Evolutionary conservation across 2,797 vertebrate species (phyloP), one percentile per base, ranked within the genome.

Genomic region (Danio jaintianensis): DNA sequence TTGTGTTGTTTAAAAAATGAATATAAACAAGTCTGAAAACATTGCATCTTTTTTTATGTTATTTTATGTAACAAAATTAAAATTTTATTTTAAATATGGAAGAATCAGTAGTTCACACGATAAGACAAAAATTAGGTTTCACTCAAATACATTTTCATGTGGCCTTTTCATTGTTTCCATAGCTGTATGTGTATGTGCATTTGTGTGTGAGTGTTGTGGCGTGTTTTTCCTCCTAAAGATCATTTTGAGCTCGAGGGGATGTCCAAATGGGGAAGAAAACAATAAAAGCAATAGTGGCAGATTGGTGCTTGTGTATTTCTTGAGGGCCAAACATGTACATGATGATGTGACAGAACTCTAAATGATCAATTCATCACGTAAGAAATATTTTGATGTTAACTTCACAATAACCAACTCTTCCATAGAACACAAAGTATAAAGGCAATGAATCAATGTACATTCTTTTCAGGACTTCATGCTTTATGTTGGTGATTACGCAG

Each of bases 181-280:
- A 3, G 29, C 29, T 29, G 29, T 29, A 29, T 29, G 13, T 22
- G 12, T 50, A 15, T 56, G 53, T 15, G 6, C 45, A 16, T 55
- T 36, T 45, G 15, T 68, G 73, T 47, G 15, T 52, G 47, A 20
- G 53, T 45, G 47, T 38, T 64, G 13, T 40, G 40, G 50, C 20
- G 38, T 20, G 36, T 6, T 67, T 72, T 59, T 61, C 13, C 0
- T 29, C 10, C 47, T 7, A 73, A 78, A 75, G 52, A 47, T 74
- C 43, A 58, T 6, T 42, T 50, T 67, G 11, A 79, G 63, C 76
- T 74, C 8, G 47, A 50, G 61, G 68, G 75, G 38, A 69, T 58
- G 70, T 62, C 40, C 45, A 69, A 74, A 75, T 62, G 48, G 38
- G 69, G n/a, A 48, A 52, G n/a, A 48, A 79, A 53, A 61, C 47